Evolutionary conservation across 2,888 invertebrate species (phyloP).

Genomic region (Catocala sponsa): DNA sequence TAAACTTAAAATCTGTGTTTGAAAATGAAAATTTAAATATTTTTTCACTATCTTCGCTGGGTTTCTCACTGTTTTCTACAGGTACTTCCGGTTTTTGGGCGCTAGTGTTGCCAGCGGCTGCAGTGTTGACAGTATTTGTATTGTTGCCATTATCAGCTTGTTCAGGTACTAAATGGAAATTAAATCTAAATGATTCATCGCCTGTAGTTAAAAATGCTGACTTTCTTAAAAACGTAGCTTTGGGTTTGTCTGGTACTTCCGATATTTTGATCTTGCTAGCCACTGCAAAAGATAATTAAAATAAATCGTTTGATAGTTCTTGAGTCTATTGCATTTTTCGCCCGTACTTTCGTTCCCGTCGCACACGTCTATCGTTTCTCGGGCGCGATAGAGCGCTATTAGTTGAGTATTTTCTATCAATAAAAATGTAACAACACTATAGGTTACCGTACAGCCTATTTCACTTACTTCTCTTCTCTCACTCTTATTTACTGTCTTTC

Average conservation of each 20-base stretch:
- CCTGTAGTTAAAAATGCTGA: constrained; percentile 86
- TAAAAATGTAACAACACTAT: no score
- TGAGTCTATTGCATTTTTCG: no score
- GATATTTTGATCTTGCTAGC: constrained; percentile 88
- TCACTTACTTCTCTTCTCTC: no score
- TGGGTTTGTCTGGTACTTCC: constrained; percentile 80
- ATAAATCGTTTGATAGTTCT: no score
- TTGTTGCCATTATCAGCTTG: constrained; percentile 55
- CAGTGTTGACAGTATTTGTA: constrained; percentile 30
- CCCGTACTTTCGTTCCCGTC: no score
- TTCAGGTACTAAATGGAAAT: constrained; percentile 70
- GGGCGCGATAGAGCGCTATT: no score
- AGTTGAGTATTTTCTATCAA: no score
- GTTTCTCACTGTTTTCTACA: constrained; percentile 43
- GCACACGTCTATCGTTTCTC: no score
- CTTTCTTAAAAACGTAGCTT: constrained; percentile 91
- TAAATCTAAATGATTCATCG: constrained; percentile 87
- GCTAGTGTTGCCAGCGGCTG: constrained; percentile 11
- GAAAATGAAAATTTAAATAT: constrained; percentile 78
- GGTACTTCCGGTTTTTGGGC: constrained; percentile 38
- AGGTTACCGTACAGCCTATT: no score
- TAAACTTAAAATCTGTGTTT: constrained; percentile 90
- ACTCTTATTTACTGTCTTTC: no score
- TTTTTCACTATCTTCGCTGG: constrained; percentile 51
- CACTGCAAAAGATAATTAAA: constrained; percentile 74